Conservation (phyloP, 1,140 invertebrate genomes). For the Palaemon carinicauda region DNA sequence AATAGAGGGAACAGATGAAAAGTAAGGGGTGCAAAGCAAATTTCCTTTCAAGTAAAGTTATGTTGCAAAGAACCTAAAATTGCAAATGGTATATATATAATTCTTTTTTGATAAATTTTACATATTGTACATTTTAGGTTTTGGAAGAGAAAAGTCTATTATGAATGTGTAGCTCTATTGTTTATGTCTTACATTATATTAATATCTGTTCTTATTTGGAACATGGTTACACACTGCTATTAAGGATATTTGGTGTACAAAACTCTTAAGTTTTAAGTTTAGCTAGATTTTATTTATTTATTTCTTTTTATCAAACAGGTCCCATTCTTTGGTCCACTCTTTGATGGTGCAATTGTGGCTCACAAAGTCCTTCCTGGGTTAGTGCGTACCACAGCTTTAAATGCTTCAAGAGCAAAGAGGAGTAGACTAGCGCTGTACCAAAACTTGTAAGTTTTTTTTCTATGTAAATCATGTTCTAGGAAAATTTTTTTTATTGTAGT, state of each 20-base stretch:
- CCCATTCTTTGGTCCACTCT: conserved; percentile 94
- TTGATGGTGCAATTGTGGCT: conserved; percentile 91
- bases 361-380: conserved; percentile 84
- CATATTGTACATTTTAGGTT: too few relatives aligned
- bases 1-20: too few relatives aligned
- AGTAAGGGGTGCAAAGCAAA: too few relatives aligned
- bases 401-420: conserved; percentile 89
- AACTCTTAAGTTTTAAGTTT: background rate
- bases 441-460: conserved; percentile 78
- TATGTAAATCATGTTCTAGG: background rate
- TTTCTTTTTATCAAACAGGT: conserved; percentile 69
- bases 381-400: conserved; percentile 89
- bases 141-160: too few relatives aligned
- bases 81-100: too few relatives aligned
- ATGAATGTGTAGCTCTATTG: too few relatives aligned
- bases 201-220: conserved; percentile 1
- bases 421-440: conserved; percentile 88
- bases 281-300: background rate
- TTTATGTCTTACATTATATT: background rate
- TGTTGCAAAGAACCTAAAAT: too few relatives aligned
- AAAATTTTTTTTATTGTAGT: background rate
- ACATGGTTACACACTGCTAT: background rate
- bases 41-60: too few relatives aligned
- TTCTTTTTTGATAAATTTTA: too few relatives aligned
- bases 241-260: background rate